These are phyloP conservation scores for Drosophila aldrichi DNA, from an alignment of 2,888 invertebrate genomes.

Conservation along the genomic window DNA sequence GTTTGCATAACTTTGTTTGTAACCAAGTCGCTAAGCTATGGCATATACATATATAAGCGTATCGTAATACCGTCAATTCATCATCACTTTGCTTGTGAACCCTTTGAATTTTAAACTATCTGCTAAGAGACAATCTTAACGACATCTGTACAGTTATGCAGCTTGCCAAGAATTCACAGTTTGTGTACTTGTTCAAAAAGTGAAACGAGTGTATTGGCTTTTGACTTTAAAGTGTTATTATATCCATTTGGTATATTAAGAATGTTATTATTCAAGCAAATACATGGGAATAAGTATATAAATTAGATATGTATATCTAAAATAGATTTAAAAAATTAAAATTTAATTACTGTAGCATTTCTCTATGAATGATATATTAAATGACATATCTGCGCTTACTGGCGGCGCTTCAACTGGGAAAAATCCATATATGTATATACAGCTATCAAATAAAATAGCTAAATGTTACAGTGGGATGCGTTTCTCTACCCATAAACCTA, in stretches of 20 bases:
- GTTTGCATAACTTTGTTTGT: background rate
- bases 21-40: background rate
- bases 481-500: background rate
- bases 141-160: slow-evolving; percentile 29
- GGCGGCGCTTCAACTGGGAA: background rate
- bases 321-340: no score
- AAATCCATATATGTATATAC: background rate
- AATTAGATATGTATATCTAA: no score
- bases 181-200: background rate
- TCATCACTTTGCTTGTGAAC: slow-evolving; percentile 31
- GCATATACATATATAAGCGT: background rate
- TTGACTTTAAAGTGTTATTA: no score
- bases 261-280: no score
- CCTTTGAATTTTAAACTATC: slow-evolving; percentile 20
- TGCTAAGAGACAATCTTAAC: slow-evolving; percentile 16
- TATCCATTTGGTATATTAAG: no score
- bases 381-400: background rate
- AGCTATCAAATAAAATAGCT: no score
- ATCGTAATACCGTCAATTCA: slow-evolving; percentile 24
- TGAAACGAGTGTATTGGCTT: background rate
- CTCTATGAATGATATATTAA: background rate
- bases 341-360: no score
- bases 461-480: no score
- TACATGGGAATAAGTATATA: no score
- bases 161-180: slow-evolving; percentile 21